A percentile compares a stretch with the other conserved stretches of the same genome.
phyloP scores from a whole-genome alignment of 2,113 vertebrate genomes.

The Oreochromis aureus region DNA sequence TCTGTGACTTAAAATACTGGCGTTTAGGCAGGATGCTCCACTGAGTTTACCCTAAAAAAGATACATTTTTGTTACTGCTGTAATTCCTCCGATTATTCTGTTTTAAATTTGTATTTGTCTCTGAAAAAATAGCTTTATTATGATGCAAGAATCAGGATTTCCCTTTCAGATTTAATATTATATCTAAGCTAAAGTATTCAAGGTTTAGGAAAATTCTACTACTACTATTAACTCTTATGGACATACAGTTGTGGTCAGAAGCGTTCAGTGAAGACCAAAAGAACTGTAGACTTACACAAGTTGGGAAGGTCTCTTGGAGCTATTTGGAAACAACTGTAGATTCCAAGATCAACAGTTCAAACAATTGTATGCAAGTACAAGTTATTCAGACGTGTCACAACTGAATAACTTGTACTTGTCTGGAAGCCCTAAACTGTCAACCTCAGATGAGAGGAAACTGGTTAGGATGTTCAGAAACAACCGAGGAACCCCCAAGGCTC shows the following conservation, averaged over 20 bases:
- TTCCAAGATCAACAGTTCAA: neutral
- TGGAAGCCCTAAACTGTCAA: accelerated
- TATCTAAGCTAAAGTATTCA: neutral
- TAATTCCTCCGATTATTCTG: neutral
- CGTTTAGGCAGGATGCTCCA: accelerated
- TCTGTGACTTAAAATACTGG: neutral
- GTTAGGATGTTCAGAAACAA: neutral
- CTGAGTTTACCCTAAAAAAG: neutral
- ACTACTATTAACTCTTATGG: neutral
- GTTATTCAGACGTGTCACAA: neutral
- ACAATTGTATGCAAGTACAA: neutral
- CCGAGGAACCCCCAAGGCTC: neutral
- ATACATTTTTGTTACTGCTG: neutral
- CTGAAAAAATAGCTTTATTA: neutral
- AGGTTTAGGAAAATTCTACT: accelerated
- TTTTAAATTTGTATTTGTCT: neutral
- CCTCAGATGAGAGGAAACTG: neutral
- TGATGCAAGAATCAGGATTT: neutral
- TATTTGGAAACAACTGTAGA: neutral
- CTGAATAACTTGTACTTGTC: neutral
- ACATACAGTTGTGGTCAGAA: neutral
- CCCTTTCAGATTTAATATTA: neutral
- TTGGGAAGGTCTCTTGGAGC: neutral
- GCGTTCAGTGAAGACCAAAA: neutral
- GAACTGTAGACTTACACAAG: neutral